Evolutionary conservation across 2,888 invertebrate species (phyloP), one percentile per base, ranked within the genome.

Genomic region (Oithona nana): DNA sequence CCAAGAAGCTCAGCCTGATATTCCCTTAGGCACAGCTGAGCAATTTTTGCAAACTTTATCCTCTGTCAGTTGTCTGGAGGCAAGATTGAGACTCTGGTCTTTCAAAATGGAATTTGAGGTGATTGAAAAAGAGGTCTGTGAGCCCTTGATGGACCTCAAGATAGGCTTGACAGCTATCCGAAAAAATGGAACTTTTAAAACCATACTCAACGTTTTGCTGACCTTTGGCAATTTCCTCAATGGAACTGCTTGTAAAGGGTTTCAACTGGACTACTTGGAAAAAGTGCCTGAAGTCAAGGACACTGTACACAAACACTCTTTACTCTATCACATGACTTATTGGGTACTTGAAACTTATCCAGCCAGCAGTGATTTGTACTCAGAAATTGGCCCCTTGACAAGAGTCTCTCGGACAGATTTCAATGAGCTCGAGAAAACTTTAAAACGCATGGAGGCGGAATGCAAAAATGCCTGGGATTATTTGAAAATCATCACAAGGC

Each of bases 251-350:
- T 88, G 89, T 48, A 90, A 89, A 76, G 98, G 97, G 28, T 98
- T 98, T 76, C 88, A 94, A 72, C 81, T 98, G 68, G 97, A 98
- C 71, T 99, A 97, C 75, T 79, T 99, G 69, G 82, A 92, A 56
- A 95, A 97, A 78, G 89, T 92, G 69, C 93, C 94, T 70, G 93
- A 99, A 78, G 93, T 99, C 52, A 94, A 97, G 76, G 97, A 97
- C 75, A 97, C 97, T 0, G 94, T 98, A 50, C 93, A 98, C 74
- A 99, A 98, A 74, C 95, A 99, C 75, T 93, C 97, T 4, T 77
- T 98, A 65, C 79, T 98, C 65, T 93, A 97, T 75, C 98, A 99
- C 74, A 80, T 98, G 67, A 95, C 95, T 73, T 88, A 89, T 74
- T 90, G 95, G 80, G 92, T 99, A 65, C 86, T 94, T 78, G 94